Evolutionary conservation across 1,140 invertebrate species (phyloP), one percentile per base, ranked within the genome.

Genomic region (Macrosteles quadrilineatus): DNA sequence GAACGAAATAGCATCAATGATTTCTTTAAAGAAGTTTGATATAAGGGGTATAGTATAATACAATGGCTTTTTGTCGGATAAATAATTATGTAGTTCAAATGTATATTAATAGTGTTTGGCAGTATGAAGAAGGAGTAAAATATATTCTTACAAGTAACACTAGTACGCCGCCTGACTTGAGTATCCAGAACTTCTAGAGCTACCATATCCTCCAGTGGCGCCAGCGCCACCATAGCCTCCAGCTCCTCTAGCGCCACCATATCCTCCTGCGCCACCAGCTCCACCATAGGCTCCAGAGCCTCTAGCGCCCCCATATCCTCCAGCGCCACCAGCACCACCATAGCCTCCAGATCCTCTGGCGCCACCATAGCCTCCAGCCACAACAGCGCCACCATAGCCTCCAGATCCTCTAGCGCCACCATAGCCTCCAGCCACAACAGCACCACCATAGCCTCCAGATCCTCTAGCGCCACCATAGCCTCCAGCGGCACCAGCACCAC

Each of bases 81-180:
- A n/a, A n/a, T n/a, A n/a, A n/a, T n/a, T n/a, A n/a, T n/a, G n/a
- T n/a, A n/a, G n/a, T n/a, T n/a, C n/a, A n/a, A n/a, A n/a, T n/a
- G n/a, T n/a, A n/a, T n/a, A n/a, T n/a, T n/a, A n/a, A n/a, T n/a
- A n/a, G n/a, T n/a, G n/a, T n/a, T n/a, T n/a, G n/a, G n/a, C n/a
- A n/a, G n/a, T n/a, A n/a, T n/a, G n/a, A n/a, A n/a, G n/a, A n/a
- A n/a, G n/a, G n/a, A n/a, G n/a, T n/a, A n/a, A n/a, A n/a, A n/a
- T n/a, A n/a, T n/a, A n/a, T n/a, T n/a, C n/a, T n/a, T n/a, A n/a
- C n/a, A n/a, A n/a, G n/a, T n/a, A n/a, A n/a, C n/a, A 4, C 14
- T 36, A 36, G 32, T 69, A 69, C 36, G 53, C 57, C 31, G n/a
- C 67, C 67, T 2, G 67, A 50, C 32, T 57, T 69, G 47, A 57